These are phyloP conservation scores for Nothoprocta perdicaria DNA, from an alignment of 2,113 vertebrate genomes.

Conservation along the genomic window DNA sequence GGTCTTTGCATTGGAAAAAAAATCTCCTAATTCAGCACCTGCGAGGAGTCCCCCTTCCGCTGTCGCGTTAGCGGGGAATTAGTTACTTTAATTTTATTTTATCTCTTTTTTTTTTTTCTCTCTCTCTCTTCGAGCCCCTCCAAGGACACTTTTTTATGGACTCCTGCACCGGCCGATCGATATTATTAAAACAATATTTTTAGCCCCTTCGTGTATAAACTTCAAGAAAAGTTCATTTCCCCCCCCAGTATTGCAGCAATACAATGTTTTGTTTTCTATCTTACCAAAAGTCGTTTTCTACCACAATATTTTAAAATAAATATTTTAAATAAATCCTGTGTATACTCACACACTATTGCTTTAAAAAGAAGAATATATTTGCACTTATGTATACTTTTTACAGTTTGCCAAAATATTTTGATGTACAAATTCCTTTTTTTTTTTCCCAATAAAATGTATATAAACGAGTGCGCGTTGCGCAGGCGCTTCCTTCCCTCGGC, in stretches of 20 bases:
- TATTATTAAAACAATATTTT: slow-evolving; percentile 62
- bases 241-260: slow-evolving; percentile 67
- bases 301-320: slow-evolving; percentile 75
- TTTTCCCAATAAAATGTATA: slow-evolving; percentile 89
- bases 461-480: slow-evolving; percentile 72
- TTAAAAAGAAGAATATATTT: slow-evolving; percentile 89
- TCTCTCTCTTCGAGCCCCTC: background rate
- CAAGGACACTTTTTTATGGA: slow-evolving; percentile 32
- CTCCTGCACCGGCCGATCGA: slow-evolving; percentile 59
- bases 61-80: background rate
- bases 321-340: slow-evolving; percentile 78
- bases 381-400: slow-evolving; percentile 94
- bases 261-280: slow-evolving; percentile 61
- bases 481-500: background rate
- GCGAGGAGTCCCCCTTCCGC: background rate
- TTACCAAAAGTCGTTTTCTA: slow-evolving; percentile 77
- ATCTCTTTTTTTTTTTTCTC: no score
- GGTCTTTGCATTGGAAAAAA: slow-evolving; percentile 55
- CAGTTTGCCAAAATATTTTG: slow-evolving; percentile 84
- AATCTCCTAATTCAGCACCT: slow-evolving; percentile 41
- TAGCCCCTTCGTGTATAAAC: slow-evolving; percentile 64
- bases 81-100: background rate
- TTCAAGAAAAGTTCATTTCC: slow-evolving; percentile 52
- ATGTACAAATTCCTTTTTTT: slow-evolving; percentile 83
- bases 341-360: slow-evolving; percentile 88